These are phyloP conservation scores for Centruroides vittatus DNA, from an alignment of 1,140 invertebrate species.

Conservation along the genomic window DNA sequence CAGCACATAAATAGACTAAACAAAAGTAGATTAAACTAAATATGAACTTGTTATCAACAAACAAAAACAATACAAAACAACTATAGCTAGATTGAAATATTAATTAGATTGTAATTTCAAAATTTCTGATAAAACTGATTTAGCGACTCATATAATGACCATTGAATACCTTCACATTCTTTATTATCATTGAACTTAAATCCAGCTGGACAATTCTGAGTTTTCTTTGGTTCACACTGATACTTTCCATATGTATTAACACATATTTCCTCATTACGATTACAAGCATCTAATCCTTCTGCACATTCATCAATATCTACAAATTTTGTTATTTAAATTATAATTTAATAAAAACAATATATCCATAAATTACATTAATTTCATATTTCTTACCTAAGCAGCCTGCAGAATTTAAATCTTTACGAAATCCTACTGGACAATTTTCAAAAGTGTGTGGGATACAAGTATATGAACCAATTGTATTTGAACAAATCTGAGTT, in stretches of 20 bases:
- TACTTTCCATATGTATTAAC: constrained; percentile 41
- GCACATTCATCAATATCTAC: constrained; percentile 79
- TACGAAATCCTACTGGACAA: constrained; percentile 36
- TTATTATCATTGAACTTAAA: constrained; percentile 22
- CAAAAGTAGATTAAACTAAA: too few relatives aligned
- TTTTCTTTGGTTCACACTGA: constrained; percentile 26
- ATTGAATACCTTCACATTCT: constrained; percentile 63
- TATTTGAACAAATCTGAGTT: constrained; percentile 39
- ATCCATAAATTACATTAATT: too few relatives aligned
- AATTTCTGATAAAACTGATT: too few relatives aligned
- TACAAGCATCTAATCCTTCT: constrained; percentile 65
- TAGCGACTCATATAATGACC: too few relatives aligned
- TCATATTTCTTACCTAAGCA: constrained; percentile 27
- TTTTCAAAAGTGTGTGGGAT: constrained; percentile 33
- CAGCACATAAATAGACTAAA: constrained; percentile 19
- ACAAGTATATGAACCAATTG: constrained; percentile 37
- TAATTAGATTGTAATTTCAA: too few relatives aligned
- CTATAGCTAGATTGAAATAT: too few relatives aligned
- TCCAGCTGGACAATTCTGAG: constrained; percentile 22
- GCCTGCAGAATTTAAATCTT: constrained; percentile 14
- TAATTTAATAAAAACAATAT: too few relatives aligned
- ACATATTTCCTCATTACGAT: constrained; percentile 33
- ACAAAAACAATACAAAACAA: too few relatives aligned
- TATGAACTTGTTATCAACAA: too few relatives aligned
- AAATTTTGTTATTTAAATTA: too few relatives aligned